These are phyloP conservation scores for Heloderma charlesbogerti DNA, from an alignment of 2,113 vertebrate species.

Conservation along the genomic window DNA sequence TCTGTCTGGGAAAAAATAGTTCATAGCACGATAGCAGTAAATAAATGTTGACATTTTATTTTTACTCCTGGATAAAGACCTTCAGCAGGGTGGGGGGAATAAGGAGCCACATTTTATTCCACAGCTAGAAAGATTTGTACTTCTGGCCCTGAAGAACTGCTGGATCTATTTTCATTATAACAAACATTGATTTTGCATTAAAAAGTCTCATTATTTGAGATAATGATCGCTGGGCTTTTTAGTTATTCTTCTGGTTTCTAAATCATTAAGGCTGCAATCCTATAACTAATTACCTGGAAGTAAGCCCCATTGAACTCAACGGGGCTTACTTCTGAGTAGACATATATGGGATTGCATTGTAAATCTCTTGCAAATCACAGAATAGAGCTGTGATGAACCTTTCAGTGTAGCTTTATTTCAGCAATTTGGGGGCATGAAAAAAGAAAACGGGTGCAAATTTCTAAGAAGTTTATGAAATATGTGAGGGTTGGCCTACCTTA, in stretches of 20 bases:
- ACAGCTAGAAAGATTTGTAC: constrained; percentile 74
- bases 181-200: constrained; percentile 86
- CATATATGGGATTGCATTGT: not conserved
- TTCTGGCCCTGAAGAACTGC: constrained; percentile 76
- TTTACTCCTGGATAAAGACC: constrained; percentile 75
- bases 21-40: constrained; percentile 71
- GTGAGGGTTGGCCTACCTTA: no score
- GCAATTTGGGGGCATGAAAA: no score
- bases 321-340: not conserved
- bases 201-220: constrained; percentile 85
- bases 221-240: constrained; percentile 81
- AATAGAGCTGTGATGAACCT: no score
- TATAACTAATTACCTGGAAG: not conserved
- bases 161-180: constrained; percentile 86
- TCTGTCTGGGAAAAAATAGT: constrained; percentile 68
- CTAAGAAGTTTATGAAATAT: no score
- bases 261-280: constrained; percentile 52
- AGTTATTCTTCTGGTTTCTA: constrained; percentile 82
- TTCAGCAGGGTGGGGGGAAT: constrained; percentile 71
- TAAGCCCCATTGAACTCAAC: not conserved
- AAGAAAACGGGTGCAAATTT: no score
- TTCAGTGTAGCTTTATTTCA: no score
- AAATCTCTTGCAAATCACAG: no score
- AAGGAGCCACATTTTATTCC: constrained; percentile 76
- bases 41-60: constrained; percentile 77